A percentile compares a stretch with the other conserved stretches of the same genome.
Conservation (phyloP, 2,113 vertebrate genomes). For the Otis tarda region DNA sequence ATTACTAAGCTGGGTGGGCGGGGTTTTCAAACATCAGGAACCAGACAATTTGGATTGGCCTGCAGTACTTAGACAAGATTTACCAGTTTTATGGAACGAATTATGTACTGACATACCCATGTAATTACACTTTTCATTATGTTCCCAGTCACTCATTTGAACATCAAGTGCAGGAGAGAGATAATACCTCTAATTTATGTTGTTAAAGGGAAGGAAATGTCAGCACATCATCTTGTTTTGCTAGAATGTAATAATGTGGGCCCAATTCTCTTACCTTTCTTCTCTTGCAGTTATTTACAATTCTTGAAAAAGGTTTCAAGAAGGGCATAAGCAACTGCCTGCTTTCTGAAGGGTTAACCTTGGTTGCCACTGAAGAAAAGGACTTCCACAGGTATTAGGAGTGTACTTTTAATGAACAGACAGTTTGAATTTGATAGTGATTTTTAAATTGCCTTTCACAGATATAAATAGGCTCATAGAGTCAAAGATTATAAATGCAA, state of each 20-base stretch:
- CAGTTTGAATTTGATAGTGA: neutral
- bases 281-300: neutral
- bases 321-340: neutral
- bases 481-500: neutral
- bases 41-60: neutral
- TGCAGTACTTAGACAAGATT: neutral
- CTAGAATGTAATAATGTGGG: neutral
- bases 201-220: neutral
- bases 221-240: neutral
- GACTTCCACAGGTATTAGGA: neutral
- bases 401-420: neutral
- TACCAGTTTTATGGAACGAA: neutral
- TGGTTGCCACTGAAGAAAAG: neutral
- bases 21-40: neutral
- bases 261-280: neutral
- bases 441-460: neutral
- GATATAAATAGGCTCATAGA: neutral
- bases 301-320: neutral
- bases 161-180: neutral
- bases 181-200: neutral
- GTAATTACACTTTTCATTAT: conserved; percentile 12
- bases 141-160: conserved; percentile 4
- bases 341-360: neutral
- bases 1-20: neutral
- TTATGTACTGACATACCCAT: neutral